These are phyloP conservation scores for Ciconia stormi DNA, from an alignment of 2,113 vertebrate species.

Conservation along the genomic window DNA sequence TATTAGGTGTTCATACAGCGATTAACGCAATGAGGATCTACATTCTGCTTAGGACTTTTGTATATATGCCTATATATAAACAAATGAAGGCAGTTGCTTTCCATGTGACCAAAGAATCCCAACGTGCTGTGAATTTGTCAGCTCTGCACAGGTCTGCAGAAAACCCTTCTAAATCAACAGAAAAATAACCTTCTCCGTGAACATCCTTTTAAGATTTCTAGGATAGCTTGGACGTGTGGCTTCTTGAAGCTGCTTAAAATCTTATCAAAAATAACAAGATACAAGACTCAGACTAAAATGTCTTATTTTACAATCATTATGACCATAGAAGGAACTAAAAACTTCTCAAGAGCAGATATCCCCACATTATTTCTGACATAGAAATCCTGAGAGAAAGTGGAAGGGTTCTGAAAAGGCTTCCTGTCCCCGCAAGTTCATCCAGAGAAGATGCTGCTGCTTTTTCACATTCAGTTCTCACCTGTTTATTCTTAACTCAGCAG, in stretches of 20 bases:
- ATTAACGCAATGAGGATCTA: background rate
- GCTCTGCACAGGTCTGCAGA: background rate
- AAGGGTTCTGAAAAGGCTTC: background rate
- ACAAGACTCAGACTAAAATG: background rate
- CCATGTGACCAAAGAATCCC: background rate
- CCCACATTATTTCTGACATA: background rate
- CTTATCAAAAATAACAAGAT: background rate
- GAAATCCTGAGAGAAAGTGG: background rate
- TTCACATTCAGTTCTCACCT: background rate
- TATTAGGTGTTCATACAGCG: background rate
- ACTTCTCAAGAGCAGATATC: background rate
- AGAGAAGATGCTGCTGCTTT: background rate
- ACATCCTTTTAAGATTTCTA: background rate
- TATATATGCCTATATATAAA: background rate
- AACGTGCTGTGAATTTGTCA: background rate
- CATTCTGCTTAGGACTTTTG: background rate
- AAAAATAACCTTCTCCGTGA: background rate
- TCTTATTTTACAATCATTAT: background rate
- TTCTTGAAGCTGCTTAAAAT: background rate
- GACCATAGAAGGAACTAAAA: background rate
- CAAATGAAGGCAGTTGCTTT: background rate
- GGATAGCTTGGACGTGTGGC: background rate
- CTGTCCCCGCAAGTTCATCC: background rate
- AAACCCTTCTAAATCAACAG: background rate
- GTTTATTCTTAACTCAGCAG: background rate